These are phyloP conservation scores for Thera britannica DNA, from an alignment of 2,888 invertebrate genomes.

Conservation along the genomic window DNA sequence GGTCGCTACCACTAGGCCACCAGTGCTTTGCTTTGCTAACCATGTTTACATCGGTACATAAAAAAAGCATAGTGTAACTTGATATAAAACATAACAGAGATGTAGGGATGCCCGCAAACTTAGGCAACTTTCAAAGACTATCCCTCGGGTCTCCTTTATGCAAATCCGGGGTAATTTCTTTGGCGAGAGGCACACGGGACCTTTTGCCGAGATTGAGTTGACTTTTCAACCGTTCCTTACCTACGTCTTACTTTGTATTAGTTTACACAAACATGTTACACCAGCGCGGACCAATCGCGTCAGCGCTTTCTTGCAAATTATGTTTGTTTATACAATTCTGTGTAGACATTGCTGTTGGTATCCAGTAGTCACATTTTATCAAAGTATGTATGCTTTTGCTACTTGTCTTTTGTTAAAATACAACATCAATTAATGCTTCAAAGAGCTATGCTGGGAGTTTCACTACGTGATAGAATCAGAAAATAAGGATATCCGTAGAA, in stretches of 20 bases:
- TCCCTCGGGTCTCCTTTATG: conserved; percentile 79
- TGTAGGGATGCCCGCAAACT: conserved; percentile 72
- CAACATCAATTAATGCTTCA: no score
- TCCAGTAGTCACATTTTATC: background rate
- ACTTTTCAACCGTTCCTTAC: conserved; percentile 65
- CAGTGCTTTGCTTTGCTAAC: conserved; percentile 50
- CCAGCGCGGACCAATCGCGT: conserved; percentile 40
- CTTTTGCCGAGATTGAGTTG: conserved; percentile 74
- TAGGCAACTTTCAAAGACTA: conserved; percentile 75
- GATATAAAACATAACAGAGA: conserved; percentile 67
- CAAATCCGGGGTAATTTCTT: conserved; percentile 80
- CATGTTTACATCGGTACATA: conserved; percentile 39
- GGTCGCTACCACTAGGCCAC: no score
- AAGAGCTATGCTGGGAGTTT: no score
- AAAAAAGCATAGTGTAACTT: conserved; percentile 69
- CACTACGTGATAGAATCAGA: no score
- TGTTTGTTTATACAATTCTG: conserved; percentile 17
- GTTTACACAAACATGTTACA: conserved; percentile 51
- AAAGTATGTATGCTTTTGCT: no score
- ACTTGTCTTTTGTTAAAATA: no score
- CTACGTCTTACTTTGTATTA: conserved; percentile 60
- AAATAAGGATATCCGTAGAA: no score
- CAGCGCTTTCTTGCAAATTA: conserved; percentile 39
- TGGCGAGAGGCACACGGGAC: conserved; percentile 74
- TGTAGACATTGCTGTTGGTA: background rate